These are phyloP conservation scores for Eupithecia vulgata DNA, from an alignment of 2,888 invertebrate genomes.

Conservation along the genomic window DNA sequence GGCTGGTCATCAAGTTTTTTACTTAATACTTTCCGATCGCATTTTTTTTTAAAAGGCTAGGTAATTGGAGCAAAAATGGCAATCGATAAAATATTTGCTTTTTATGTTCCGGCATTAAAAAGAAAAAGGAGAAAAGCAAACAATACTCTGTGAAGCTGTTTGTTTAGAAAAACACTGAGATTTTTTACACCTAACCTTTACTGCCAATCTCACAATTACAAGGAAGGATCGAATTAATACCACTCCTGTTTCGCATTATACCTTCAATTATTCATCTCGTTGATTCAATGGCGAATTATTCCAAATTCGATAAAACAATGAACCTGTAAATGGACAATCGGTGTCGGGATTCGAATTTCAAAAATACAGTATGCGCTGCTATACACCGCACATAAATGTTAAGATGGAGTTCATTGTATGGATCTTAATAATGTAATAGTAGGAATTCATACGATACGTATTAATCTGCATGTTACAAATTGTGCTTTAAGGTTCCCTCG, in stretches of 20 bases:
- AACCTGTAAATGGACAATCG: conserved; percentile 55
- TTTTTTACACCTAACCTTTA: conserved; percentile 34
- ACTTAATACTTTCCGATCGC: neutral
- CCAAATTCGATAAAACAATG: conserved; percentile 47
- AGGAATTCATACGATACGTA: neutral
- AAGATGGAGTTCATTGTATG: neutral
- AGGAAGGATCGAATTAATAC: conserved; percentile 35
- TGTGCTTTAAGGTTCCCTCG: no score
- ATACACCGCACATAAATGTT: conserved; percentile 2
- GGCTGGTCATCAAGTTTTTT: neutral
- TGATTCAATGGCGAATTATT: conserved; percentile 34
- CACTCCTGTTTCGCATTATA: conserved; percentile 28
- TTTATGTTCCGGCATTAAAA: neutral
- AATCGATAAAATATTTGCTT: neutral
- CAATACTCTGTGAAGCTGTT: neutral
- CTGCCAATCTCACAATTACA: conserved; percentile 26
- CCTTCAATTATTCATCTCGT: conserved; percentile 30
- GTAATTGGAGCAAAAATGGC: neutral
- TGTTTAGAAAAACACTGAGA: conserved; percentile 9
- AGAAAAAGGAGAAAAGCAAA: neutral
- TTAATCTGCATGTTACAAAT: neutral
- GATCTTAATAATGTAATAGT: neutral
- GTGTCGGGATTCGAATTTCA: conserved; percentile 56
- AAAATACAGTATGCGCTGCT: conserved; percentile 26
- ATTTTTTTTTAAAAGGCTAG: neutral